Conservation (phyloP, 1,140 invertebrate genomes). For the Drosophila simulans region DNA sequence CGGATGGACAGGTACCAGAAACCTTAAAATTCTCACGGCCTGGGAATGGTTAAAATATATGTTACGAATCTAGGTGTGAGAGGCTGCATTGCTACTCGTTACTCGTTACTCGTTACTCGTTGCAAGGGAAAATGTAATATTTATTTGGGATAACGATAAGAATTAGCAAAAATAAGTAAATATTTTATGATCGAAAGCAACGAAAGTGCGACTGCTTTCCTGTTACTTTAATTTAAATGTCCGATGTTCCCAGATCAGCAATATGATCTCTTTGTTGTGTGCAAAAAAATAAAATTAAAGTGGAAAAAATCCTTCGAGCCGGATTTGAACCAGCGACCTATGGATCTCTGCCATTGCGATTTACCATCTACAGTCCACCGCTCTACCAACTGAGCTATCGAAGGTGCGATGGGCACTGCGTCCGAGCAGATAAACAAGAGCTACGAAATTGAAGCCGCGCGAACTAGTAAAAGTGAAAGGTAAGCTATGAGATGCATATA, state of each 20-base stretch:
- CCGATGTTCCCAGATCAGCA: too few species aligned
- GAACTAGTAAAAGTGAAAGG: slow-evolving; percentile 21
- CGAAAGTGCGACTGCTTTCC: too few species aligned
- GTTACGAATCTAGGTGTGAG: too few species aligned
- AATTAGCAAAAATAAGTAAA: too few species aligned
- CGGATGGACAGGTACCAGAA: background rate
- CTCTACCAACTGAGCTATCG: slow-evolving; percentile 95
- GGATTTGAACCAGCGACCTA: slow-evolving; percentile 90
- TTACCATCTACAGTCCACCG: slow-evolving; percentile 91
- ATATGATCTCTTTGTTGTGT: too few species aligned
- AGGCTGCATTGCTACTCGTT: too few species aligned
- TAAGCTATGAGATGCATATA: slow-evolving; percentile 7
- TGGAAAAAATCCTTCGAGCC: slow-evolving; percentile 86
- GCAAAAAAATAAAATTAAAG: too few species aligned
- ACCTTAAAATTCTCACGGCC: background rate
- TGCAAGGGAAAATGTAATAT: too few species aligned
- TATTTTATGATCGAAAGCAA: too few species aligned
- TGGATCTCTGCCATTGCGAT: slow-evolving; percentile 84
- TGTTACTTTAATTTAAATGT: too few species aligned
- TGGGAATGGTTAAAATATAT: background rate
- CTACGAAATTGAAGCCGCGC: background rate
- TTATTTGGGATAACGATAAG: too few species aligned
- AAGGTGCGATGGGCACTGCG: slow-evolving; percentile 84
- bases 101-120: too few species aligned
- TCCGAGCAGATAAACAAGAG: background rate